Evolutionary conservation across 2,888 invertebrate genomes (phyloP).

Genomic region (Hydraecia micacea): DNA sequence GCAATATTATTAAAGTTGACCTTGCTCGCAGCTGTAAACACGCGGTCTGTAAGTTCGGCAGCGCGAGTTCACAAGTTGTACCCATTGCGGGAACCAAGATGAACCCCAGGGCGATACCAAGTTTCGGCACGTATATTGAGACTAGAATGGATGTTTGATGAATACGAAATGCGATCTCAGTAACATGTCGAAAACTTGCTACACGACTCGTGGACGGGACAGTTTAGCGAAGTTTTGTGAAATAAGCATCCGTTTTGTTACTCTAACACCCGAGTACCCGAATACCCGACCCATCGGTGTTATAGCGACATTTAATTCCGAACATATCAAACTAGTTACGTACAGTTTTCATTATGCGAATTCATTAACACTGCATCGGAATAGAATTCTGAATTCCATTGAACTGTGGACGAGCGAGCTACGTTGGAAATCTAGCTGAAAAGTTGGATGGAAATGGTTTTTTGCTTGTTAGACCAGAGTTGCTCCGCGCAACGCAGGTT

Average conservation of each 20-base stretch:
- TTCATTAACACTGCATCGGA: slow-evolving; percentile 79
- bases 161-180: slow-evolving; percentile 80
- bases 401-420: slow-evolving; percentile 79
- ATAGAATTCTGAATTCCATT: slow-evolving; percentile 82
- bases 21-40: slow-evolving; percentile 79
- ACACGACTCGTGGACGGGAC: slow-evolving; percentile 66
- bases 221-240: slow-evolving; percentile 65
- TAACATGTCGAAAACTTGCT: slow-evolving; percentile 71
- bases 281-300: slow-evolving; percentile 30
- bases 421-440: slow-evolving; percentile 82
- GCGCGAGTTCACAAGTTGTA: slow-evolving; percentile 79
- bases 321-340: slow-evolving; percentile 73
- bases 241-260: slow-evolving; percentile 63
- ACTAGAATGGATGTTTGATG: slow-evolving; percentile 85
- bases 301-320: slow-evolving; percentile 71
- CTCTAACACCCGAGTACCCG: slow-evolving; percentile 32
- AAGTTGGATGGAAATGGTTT: slow-evolving; percentile 81
- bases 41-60: slow-evolving; percentile 80
- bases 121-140: slow-evolving; percentile 83
- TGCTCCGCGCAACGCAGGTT: slow-evolving; percentile 74
- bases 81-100: slow-evolving; percentile 82
- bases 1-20: slow-evolving; percentile 70
- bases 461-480: slow-evolving; percentile 77
- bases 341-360: slow-evolving; percentile 77
- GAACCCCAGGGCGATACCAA: slow-evolving; percentile 83